These are phyloP conservation scores for Bucorvus abyssinicus DNA, from an alignment of 2,797 vertebrate species.

Conservation along the genomic window DNA sequence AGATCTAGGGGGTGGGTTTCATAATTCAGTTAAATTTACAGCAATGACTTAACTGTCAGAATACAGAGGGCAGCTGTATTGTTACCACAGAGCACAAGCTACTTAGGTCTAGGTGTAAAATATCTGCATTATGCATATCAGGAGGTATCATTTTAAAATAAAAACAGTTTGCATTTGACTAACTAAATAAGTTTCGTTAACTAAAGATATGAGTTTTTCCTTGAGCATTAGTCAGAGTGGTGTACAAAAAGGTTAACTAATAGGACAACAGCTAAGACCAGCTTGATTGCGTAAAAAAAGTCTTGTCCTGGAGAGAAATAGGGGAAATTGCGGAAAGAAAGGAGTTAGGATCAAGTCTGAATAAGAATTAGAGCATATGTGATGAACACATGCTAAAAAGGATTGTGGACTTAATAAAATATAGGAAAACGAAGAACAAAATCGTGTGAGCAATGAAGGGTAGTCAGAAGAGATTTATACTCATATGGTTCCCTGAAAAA, in stretches of 20 bases:
- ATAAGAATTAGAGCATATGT: not conserved
- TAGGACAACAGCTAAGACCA: not conserved
- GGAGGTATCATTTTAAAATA: not conserved
- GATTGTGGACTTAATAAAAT: not conserved
- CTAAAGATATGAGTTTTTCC: not conserved
- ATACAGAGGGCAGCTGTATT: not conserved
- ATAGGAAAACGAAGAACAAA: not conserved
- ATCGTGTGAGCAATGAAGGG: not conserved
- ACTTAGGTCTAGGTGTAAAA: not conserved
- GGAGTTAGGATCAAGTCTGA: not conserved
- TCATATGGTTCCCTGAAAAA: not conserved
- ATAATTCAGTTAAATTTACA: not conserved
- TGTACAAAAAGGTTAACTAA: not conserved
- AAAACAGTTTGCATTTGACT: not conserved
- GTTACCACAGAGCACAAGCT: not conserved
- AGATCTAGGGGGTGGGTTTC: not conserved
- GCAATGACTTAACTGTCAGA: not conserved
- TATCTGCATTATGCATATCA: not conserved
- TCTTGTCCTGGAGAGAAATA: not conserved
- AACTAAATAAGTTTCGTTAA: not conserved
- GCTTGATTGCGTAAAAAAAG: not conserved
- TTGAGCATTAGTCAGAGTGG: not conserved
- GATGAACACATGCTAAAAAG: not conserved
- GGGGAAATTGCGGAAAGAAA: not conserved
- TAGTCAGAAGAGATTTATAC: not conserved